These are phyloP conservation scores for Xenopus laevis DNA, from an alignment of 2,113 vertebrate genomes.

Conservation along the genomic window DNA sequence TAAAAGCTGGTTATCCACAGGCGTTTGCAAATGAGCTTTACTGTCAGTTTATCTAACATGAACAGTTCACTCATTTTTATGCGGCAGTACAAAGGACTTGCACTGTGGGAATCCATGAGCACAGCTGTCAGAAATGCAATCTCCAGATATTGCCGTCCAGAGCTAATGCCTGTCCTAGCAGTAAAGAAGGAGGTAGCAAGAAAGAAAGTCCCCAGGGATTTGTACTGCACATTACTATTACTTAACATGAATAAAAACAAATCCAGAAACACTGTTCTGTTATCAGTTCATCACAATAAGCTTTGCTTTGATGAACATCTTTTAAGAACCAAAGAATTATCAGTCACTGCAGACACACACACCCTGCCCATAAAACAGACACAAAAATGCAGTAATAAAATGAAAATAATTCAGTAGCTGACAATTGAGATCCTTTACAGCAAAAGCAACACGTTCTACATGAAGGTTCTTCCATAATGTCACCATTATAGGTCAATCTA, in stretches of 20 bases:
- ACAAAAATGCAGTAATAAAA: too few relatives aligned
- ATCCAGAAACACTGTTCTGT: slow-evolving; percentile 4
- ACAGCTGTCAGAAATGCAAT: slow-evolving; percentile 45
- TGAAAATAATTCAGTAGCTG: too few relatives aligned
- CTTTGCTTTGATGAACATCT: not conserved
- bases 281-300: not conserved
- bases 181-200: slow-evolving; percentile 7
- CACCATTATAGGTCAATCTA: too few relatives aligned
- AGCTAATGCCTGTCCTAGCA: slow-evolving; percentile 16
- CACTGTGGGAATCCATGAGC: slow-evolving; percentile 39
- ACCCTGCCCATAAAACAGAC: not conserved
- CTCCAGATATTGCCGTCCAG: slow-evolving; percentile 35
- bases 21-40: slow-evolving; percentile 52
- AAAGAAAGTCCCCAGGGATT: slow-evolving; percentile 29
- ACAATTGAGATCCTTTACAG: too few relatives aligned
- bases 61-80: slow-evolving; percentile 43
- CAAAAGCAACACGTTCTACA: too few relatives aligned
- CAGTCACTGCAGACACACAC: not conserved
- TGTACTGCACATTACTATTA: slow-evolving; percentile 30
- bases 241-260: slow-evolving; percentile 34
- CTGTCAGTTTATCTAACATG: slow-evolving; percentile 52
- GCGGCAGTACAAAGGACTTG: slow-evolving; percentile 39
- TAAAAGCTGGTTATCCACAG: slow-evolving; percentile 56
- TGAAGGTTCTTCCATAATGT: too few relatives aligned
- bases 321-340: not conserved